Evolutionary conservation across 2,888 invertebrate species (phyloP).

Genomic region (Aplocera efformata): DNA sequence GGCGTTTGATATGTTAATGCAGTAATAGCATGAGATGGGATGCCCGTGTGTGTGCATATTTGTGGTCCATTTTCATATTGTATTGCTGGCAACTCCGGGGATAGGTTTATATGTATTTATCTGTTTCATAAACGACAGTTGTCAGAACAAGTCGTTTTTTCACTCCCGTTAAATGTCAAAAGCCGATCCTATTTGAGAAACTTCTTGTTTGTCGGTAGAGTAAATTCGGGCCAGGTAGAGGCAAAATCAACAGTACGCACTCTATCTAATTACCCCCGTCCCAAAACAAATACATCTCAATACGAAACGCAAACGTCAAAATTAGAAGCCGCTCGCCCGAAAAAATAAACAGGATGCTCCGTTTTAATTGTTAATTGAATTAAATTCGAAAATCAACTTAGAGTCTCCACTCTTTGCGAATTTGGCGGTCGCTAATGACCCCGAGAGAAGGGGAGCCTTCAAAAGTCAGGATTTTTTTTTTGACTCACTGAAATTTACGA

Average conservation of each 20-base stretch:
- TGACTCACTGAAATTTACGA: slow-evolving; percentile 64
- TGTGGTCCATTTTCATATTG: slow-evolving; percentile 45
- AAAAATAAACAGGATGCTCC: slow-evolving; percentile 62
- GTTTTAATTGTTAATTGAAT: slow-evolving; percentile 76
- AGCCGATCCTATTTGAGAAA: too few relatives aligned
- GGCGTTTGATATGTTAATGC: slow-evolving; percentile 77
- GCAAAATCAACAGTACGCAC: slow-evolving; percentile 16
- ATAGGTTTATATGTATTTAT: too few relatives aligned
- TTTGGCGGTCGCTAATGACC: slow-evolving; percentile 59
- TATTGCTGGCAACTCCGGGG: background rate
- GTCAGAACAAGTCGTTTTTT: too few relatives aligned
- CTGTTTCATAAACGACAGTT: too few relatives aligned
- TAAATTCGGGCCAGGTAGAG: slow-evolving; percentile 6
- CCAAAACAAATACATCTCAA: slow-evolving; percentile 38
- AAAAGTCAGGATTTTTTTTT: slow-evolving; percentile 58
- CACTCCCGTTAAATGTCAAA: too few relatives aligned
- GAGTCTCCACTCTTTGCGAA: slow-evolving; percentile 46
- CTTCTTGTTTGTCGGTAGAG: slow-evolving; percentile 3
- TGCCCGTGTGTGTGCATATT: slow-evolving; percentile 64
- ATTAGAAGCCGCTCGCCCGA: slow-evolving; percentile 53
- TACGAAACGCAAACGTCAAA: slow-evolving; percentile 51
- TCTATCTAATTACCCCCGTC: slow-evolving; percentile 24
- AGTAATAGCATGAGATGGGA: slow-evolving; percentile 63
- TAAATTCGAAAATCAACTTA: slow-evolving; percentile 70
- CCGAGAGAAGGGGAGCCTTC: slow-evolving; percentile 36